phyloP scores from a whole-genome alignment of 2,888 invertebrate genomes.

The Melieria picta region DNA sequence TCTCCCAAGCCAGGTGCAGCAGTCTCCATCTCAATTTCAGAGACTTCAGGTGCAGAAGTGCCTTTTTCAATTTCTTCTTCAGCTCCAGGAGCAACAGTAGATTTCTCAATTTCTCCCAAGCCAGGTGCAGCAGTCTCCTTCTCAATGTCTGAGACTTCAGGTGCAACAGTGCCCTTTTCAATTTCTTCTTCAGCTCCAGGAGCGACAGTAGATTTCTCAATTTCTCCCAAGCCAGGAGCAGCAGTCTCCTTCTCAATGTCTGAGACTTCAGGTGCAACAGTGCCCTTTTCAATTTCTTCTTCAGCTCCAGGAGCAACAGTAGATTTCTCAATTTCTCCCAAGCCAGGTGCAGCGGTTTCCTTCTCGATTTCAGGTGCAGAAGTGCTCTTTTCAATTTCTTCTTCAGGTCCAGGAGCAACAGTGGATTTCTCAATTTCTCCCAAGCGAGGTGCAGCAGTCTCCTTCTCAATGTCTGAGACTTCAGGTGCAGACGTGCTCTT shows the following conservation, averaged over 20 bases:
- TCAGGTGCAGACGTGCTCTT: constrained; percentile 8
- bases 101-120: constrained; percentile 26
- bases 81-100: constrained; percentile 20
- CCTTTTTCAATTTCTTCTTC: constrained; percentile 14
- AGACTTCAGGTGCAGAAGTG: constrained; percentile 13
- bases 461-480: background rate
- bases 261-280: no score
- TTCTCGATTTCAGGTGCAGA: background rate
- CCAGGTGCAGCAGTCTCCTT: constrained; percentile 31
- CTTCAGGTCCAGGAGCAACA: constrained; percentile 5
- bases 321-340: background rate
- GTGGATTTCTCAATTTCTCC: constrained; percentile 1
- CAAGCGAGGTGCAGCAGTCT: background rate
- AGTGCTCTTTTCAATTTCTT: background rate
- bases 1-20: constrained; percentile 23
- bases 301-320: constrained; percentile 16
- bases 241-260: no score
- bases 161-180: constrained; percentile 16
- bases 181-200: constrained; percentile 36
- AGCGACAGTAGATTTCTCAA: constrained; percentile 8
- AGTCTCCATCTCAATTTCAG: constrained; percentile 20
- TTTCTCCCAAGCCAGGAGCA: no score
- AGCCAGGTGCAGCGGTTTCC: background rate
- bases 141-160: constrained; percentile 17
- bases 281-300: background rate